Conservation (phyloP, 37 sponge, comb jelly and placozoan species). For the Crambe crambe region DNA sequence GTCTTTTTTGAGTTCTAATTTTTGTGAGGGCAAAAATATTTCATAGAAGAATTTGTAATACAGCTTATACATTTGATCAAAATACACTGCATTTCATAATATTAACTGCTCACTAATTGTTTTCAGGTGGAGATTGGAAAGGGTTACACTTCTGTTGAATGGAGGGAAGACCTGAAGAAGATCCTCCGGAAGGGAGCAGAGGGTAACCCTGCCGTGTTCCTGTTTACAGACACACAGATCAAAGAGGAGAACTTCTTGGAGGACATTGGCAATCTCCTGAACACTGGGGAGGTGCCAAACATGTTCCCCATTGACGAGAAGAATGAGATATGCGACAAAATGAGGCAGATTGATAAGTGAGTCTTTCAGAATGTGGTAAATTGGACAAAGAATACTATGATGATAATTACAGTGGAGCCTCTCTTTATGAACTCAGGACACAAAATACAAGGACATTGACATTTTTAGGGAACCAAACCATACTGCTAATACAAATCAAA, state of each 20-base stretch:
- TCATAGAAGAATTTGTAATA: too few species aligned
- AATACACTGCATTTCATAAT: too few species aligned
- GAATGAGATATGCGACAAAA: constrained; percentile 90
- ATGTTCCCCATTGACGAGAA: constrained; percentile 97
- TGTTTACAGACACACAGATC: constrained; percentile 95
- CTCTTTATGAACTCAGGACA: neutral
- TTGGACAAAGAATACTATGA: neutral
- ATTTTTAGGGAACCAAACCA: too few species aligned
- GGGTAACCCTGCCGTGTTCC: constrained; percentile 84
- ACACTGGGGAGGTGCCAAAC: constrained; percentile 98
- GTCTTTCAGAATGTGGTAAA: constrained; percentile 5
- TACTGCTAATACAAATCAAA: too few species aligned
- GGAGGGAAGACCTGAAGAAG: constrained; percentile 97
- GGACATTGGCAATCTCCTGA: constrained; percentile 93
- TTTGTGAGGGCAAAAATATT: too few species aligned
- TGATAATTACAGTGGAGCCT: neutral
- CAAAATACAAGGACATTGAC: neutral
- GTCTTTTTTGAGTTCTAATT: too few species aligned
- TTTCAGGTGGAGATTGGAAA: constrained; percentile 96
- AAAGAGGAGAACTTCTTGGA: constrained; percentile 97
- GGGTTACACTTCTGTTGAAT: constrained; percentile 93
- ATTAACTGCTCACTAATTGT: too few species aligned
- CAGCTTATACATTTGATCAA: too few species aligned
- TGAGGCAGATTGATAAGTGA: constrained; percentile 96
- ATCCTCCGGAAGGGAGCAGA: constrained; percentile 87